phyloP scores from a whole-genome alignment of 2,888 invertebrate genomes.

The Sesia apiformis region DNA sequence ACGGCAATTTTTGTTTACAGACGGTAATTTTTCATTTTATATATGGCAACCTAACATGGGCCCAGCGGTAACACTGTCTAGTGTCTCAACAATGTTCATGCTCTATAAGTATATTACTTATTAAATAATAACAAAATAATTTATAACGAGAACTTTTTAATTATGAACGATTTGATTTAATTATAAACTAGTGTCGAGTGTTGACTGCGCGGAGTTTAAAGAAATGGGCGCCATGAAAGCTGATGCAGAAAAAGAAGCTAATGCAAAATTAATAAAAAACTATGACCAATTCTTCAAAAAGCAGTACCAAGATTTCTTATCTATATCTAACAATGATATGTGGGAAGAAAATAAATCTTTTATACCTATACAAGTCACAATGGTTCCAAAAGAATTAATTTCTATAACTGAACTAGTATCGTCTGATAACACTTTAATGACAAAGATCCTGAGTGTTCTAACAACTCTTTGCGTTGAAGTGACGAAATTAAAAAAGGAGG shows the following conservation, averaged over 20 bases:
- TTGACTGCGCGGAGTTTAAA: not conserved
- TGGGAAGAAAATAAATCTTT: slow-evolving; percentile 51
- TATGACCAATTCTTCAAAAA: slow-evolving; percentile 64
- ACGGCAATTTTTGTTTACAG: no score
- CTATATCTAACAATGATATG: slow-evolving; percentile 21
- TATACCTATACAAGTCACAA: slow-evolving; percentile 44
- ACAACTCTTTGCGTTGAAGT: slow-evolving; percentile 87
- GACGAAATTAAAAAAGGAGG: slow-evolving; percentile 78
- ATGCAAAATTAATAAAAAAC: slow-evolving; percentile 45
- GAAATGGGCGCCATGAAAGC: slow-evolving; percentile 28
- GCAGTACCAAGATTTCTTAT: slow-evolving; percentile 48
- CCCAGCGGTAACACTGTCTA: no score
- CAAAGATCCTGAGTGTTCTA: slow-evolving; percentile 85
- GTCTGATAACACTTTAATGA: slow-evolving; percentile 87
- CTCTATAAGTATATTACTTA: no score
- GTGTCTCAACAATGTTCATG: no score
- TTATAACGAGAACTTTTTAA: no score
- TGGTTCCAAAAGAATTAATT: slow-evolving; percentile 76
- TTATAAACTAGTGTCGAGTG: no score
- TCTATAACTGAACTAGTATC: slow-evolving; percentile 81
- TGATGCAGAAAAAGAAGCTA: slow-evolving; percentile 55
- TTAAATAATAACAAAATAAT: no score
- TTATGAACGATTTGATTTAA: no score
- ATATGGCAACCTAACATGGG: no score
- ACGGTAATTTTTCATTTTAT: no score